A percentile compares a stretch with the other conserved stretches of the same genome.
phyloP scores from a whole-genome alignment of 2,888 invertebrate species.

The Campoplex nolae region DNA sequence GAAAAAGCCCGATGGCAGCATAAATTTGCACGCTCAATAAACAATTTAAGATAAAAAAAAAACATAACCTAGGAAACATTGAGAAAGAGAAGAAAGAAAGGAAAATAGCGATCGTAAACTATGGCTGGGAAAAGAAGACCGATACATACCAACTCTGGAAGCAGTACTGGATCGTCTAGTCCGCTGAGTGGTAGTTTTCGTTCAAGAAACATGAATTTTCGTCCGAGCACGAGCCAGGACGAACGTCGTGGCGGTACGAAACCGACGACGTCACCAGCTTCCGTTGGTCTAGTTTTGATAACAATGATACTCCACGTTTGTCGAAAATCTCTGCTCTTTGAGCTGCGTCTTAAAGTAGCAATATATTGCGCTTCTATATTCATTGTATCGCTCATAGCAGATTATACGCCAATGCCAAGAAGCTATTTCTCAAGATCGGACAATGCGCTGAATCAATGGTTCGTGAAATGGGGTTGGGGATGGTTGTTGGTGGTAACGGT shows the following conservation, averaged over 20 bases:
- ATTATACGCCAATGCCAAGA: conserved; percentile 93
- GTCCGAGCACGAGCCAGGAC: conserved; percentile 84
- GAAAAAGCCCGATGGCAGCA: not conserved
- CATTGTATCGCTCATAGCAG: conserved; percentile 93
- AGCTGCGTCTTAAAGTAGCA: conserved; percentile 93
- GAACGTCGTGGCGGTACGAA: conserved; percentile 89
- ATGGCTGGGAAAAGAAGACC: conserved; percentile 78
- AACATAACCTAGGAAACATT: not conserved
- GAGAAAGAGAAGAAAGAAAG: not conserved
- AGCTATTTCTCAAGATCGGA: conserved; percentile 96
- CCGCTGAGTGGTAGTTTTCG: conserved; percentile 70
- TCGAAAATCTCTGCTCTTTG: conserved; percentile 94
- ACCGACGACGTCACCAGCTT: conserved; percentile 93
- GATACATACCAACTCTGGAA: conserved; percentile 72
- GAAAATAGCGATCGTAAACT: conserved; percentile 10
- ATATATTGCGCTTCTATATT: conserved; percentile 94
- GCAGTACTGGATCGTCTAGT: conserved; percentile 58
- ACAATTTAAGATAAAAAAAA: not conserved
- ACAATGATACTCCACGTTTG: conserved; percentile 94
- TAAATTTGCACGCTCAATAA: not conserved
- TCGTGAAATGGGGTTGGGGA: conserved; percentile 99
- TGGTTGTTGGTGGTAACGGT: conserved; percentile 94
- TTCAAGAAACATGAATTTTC: conserved; percentile 86
- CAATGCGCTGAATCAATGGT: conserved; percentile 96
- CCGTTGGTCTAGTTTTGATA: conserved; percentile 92